These are phyloP conservation scores for Cebus imitator DNA, from an alignment of 2,113 vertebrate genomes.

Conservation along the genomic window DNA sequence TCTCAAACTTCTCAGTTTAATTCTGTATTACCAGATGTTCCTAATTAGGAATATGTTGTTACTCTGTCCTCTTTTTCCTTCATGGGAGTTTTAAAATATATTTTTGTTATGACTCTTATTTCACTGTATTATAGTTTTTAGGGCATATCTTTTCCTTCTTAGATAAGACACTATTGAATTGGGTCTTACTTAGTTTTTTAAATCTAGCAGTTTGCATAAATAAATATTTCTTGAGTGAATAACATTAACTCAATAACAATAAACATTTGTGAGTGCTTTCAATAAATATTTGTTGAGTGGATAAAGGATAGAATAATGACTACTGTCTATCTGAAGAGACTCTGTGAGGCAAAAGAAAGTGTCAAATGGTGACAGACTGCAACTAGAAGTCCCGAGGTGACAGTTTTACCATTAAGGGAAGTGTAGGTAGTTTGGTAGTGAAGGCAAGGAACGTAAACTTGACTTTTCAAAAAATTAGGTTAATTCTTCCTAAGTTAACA, in stretches of 20 bases:
- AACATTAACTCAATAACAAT: not conserved
- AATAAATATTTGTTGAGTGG: not conserved
- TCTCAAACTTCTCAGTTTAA: not conserved
- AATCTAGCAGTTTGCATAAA: not conserved
- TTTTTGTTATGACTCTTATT: not conserved
- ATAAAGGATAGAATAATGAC: not conserved
- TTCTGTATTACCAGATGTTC: not conserved
- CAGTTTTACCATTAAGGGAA: not conserved
- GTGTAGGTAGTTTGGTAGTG: not conserved
- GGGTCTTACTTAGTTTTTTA: not conserved
- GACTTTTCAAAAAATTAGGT: not conserved
- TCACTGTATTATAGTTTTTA: not conserved
- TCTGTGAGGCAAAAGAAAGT: not conserved
- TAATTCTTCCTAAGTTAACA: not conserved
- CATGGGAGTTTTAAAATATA: not conserved
- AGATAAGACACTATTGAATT: not conserved
- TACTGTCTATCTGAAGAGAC: not conserved
- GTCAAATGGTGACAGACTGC: not conserved
- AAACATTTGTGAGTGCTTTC: not conserved
- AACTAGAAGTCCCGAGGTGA: not conserved
- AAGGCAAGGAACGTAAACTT: not conserved
- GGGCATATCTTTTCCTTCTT: not conserved
- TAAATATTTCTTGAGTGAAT: not conserved
- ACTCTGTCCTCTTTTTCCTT: not conserved
- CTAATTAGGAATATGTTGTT: not conserved